phyloP scores from a whole-genome alignment of 92 coral and sea anemone species.

The Epizoanthus ramosus region DNA sequence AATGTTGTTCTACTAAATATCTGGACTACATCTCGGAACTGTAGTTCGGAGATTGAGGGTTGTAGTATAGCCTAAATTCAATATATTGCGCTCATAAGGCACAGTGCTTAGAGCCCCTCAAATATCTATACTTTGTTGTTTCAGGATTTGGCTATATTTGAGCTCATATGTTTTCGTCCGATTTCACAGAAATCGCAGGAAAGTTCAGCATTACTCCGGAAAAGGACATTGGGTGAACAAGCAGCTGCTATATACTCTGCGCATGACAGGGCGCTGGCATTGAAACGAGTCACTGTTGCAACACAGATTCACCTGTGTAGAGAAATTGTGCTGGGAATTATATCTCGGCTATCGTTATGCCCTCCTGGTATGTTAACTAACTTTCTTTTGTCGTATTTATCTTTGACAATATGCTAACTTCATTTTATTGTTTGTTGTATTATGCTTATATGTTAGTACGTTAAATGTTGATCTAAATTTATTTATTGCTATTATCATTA shows the following conservation, averaged over 20 bases:
- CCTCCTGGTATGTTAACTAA: slow-evolving; percentile 41
- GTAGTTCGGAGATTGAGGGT: no score
- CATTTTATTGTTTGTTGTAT: no score
- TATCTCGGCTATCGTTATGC: slow-evolving; percentile 58
- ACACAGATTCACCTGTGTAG: slow-evolving; percentile 78
- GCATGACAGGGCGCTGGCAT: slow-evolving; percentile 75
- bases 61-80: no score
- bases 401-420: no score
- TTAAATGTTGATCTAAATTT: no score
- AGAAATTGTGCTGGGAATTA: slow-evolving; percentile 71
- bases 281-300: slow-evolving; percentile 79
- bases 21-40: no score
- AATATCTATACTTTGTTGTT: no score
- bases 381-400: background rate
- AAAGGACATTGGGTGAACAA: slow-evolving; percentile 83
- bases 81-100: no score
- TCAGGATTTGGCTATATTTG: background rate
- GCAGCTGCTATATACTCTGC: slow-evolving; percentile 72
- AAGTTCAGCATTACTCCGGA: slow-evolving; percentile 37
- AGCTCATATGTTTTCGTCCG: background rate
- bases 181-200: slow-evolving; percentile 24
- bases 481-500: no score
- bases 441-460: no score
- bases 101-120: no score
- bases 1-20: no score